Percentiles rank a stretch among this genome's conserved stretches.
Conservation (phyloP, 92 coral and sea anemone genomes). For the Montipora capitata region DNA sequence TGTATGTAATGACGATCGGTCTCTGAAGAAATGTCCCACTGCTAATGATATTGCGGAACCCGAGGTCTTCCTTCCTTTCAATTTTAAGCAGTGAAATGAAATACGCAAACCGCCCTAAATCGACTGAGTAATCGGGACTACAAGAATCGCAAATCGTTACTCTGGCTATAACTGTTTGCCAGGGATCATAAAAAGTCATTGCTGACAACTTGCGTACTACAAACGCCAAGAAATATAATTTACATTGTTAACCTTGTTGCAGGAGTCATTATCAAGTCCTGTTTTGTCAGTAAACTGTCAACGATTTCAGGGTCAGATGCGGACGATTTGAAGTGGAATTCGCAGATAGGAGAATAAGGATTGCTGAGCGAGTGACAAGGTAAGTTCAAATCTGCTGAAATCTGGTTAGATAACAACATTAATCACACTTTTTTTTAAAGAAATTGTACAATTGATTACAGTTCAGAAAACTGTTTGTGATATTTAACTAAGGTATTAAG, state of each 20-base stretch:
- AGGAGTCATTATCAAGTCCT: conserved; percentile 1
- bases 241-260: conserved; percentile 25
- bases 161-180: neutral
- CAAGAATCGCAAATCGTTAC: conserved; percentile 20
- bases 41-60: conserved; percentile 3
- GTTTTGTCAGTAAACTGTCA: conserved; percentile 25
- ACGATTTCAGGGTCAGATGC: neutral
- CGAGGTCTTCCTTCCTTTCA: conserved; percentile 27
- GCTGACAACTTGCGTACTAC: neutral
- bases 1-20: neutral
- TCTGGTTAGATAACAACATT: neutral
- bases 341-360: neutral
- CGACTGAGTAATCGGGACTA: neutral
- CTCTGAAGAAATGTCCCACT: conserved; percentile 15
- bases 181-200: conserved; percentile 26
- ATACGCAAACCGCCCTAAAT: neutral
- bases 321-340: neutral
- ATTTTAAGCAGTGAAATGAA: neutral
- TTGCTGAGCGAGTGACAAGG: neutral
- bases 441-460: neutral
- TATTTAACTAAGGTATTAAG: neutral
- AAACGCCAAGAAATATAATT: conserved; percentile 24
- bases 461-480: neutral
- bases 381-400: conserved; percentile 6
- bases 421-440: neutral